Evolutionary conservation across 2,888 invertebrate genomes (phyloP).

Genomic region (Rosalia funebris): DNA sequence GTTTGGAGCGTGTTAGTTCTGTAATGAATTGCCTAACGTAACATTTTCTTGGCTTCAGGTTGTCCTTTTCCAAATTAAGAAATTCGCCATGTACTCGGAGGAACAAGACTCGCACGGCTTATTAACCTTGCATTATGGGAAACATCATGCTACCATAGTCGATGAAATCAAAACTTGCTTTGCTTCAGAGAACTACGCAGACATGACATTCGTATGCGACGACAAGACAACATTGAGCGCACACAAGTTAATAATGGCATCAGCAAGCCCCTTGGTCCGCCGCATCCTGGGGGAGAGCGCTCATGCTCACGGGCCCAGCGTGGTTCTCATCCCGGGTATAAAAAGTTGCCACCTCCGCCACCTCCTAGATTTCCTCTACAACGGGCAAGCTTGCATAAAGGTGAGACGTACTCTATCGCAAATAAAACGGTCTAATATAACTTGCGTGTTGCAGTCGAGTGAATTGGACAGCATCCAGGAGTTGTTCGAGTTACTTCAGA

Average conservation of each 20-base stretch:
- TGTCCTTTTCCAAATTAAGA: constrained; percentile 54
- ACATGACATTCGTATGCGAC: constrained; percentile 87
- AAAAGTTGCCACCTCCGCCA: constrained; percentile 82
- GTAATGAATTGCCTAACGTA: too few relatives aligned
- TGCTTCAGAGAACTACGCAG: constrained; percentile 86
- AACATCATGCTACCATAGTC: constrained; percentile 92
- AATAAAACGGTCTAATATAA: constrained; percentile 15
- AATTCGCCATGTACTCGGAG: constrained; percentile 68
- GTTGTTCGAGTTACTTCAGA: constrained; percentile 83
- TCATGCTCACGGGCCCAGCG: constrained; percentile 76
- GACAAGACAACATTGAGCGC: constrained; percentile 84
- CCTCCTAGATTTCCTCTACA: constrained; percentile 85
- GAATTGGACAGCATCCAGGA: constrained; percentile 87
- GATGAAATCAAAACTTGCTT: constrained; percentile 91
- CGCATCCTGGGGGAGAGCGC: constrained; percentile 79
- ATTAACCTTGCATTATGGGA: constrained; percentile 92
- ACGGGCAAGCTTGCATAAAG: constrained; percentile 85
- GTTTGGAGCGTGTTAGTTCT: too few relatives aligned
- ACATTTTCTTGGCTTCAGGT: constrained; percentile 49
- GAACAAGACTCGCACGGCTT: constrained; percentile 72
- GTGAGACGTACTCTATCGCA: constrained; percentile 59
- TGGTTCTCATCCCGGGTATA: constrained; percentile 87
- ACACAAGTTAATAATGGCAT: constrained; percentile 87
- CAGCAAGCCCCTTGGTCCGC: constrained; percentile 87
- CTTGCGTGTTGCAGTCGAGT: constrained; percentile 70